Evolutionary conservation across 2,888 invertebrate species (phyloP), one percentile per base, ranked within the genome.

Genomic region (Bruchidius siliquastri): DNA sequence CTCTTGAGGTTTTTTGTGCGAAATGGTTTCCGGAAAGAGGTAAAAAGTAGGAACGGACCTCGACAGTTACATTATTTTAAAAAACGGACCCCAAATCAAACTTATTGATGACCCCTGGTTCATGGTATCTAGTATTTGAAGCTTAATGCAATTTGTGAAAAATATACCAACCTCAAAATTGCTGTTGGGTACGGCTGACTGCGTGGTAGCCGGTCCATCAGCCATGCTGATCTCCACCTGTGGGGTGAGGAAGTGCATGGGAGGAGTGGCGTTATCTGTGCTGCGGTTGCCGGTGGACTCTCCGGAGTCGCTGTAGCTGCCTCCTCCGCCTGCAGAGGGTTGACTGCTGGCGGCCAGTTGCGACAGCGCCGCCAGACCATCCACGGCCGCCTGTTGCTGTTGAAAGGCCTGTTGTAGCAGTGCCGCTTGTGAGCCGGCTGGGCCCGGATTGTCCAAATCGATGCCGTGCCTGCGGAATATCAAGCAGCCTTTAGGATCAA

Each of bases 221-320:
- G 94, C 93, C 91, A 95, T 94, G 68, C 95, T 95, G 85, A 96
- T 96, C 88, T 96, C 96, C 66, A 96, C 95, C 81, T 96, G 96
- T 6, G 96, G 96, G 67, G 96, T 95, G 68, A 96, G 88, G 84
- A 96, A 96, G 86, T 96, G 95, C 95, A 95, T 95, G 0, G 95
- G 95, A 18, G 95, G 95, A 70, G 95, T 95, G 10, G 93, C 94
- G 82, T 95, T 95, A 83, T 95, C 95, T n/a, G 92, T 91, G 0
- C 94, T 94, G 74, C 95, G 89, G 20, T 22, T 30, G 0, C 92
- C 93, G 72, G 93, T 92, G 79, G 94, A 95, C 81, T 95, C 95
- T 0, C 95, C 94, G 78, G 94, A 94, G 83, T 95, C 95, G 67
- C 94, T 94, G 82, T 93, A 92, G 26, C 92, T 93, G n/a, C 93